Base-by-base conservation (phyloP, 2,113 vertebrate species). In the Cairina moschata region DNA sequence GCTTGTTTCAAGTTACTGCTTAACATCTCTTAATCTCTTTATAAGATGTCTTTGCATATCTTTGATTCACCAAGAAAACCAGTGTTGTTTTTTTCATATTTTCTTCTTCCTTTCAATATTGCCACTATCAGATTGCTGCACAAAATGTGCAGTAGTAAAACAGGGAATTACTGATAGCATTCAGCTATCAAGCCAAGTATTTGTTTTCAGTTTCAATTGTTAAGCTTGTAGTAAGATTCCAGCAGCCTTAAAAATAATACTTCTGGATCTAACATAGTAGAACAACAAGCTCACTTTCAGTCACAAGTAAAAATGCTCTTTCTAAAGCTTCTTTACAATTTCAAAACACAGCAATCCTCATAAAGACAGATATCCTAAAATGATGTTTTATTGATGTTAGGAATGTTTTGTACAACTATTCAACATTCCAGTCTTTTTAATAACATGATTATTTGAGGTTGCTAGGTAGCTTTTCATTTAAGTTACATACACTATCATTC, bases 1-100 rank as follows among this genome's bases (percentile, higher is more conserved):
- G 21, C 13, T 68, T 28, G 1, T 85, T 89, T 50, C 48, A 65
- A 79, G 59, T n/a, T 25, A 14, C 59, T 42, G 8, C 42, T 83
- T 31, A 31, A 42, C 25, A 11, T 83, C 48, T 71, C 22, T 22
- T 55, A 26, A 42, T 55, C 34, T 55, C 46, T 91, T 83, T 26
- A 1, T 18, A 62, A 90, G 28, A 74, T 74, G 32, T 55, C 59
- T 77, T 83, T 58, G 34, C 6, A 22, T 7, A 15, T 38, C 40
- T n/a, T 88, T 87, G 50, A 92, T 90, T 50, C 74, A 68, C 46
- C 23, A 63, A 78, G 74, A 96, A 77, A 73, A 72, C 73, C 21
- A 32, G 11, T 93, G 32, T 22, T 11, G 2, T 83, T 93, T 92
- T 94, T 83, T 91, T 95, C 4, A 2, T 16, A 1, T 58, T 88